A percentile compares a stretch with the other conserved stretches of the same genome.
These are phyloP conservation scores for Acanthurus lineatus DNA, from an alignment of 2,797 vertebrate genomes.

Conservation along the genomic window DNA sequence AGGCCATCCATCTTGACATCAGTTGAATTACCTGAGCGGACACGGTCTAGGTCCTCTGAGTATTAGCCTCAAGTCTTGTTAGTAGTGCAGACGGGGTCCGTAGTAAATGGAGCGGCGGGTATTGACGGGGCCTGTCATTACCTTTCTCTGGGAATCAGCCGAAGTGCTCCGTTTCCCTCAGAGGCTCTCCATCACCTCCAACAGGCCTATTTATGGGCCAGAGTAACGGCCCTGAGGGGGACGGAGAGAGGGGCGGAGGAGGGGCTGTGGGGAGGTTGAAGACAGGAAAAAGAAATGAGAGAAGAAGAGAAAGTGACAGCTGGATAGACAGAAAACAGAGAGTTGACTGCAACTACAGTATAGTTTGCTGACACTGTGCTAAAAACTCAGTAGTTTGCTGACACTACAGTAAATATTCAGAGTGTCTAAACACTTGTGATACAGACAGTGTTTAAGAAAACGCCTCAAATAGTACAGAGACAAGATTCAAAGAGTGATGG, in stretches of 20 bases:
- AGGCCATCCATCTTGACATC: conserved; percentile 72
- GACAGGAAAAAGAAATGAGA: conserved; percentile 34
- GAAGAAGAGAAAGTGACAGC: conserved; percentile 57
- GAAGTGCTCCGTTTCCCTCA: conserved; percentile 73
- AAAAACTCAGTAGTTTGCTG: conserved; percentile 33
- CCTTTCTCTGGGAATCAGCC: conserved; percentile 80
- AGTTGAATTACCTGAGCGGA: conserved; percentile 74
- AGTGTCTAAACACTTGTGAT: neutral
- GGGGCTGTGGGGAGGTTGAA: conserved; percentile 3
- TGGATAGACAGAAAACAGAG: conserved; percentile 35
- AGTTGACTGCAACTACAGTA: conserved; percentile 29
- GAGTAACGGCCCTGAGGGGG: conserved; percentile 58
- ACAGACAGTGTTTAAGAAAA: conserved; percentile 12
- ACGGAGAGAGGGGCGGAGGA: neutral
- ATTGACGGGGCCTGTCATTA: conserved; percentile 83
- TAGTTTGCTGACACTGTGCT: conserved; percentile 42
- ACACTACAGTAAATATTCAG: conserved; percentile 40
- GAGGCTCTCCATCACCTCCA: conserved; percentile 76
- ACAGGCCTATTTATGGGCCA: conserved; percentile 74
- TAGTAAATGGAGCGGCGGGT: conserved; percentile 72
- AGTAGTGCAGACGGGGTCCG: conserved; percentile 62
- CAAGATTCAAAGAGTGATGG: conserved; percentile 10
- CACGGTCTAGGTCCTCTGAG: conserved; percentile 60
- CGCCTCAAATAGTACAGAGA: neutral
- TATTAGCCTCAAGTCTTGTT: conserved; percentile 78